These are phyloP conservation scores for Drosophila tani DNA, from an alignment of 1,140 invertebrate genomes.

Conservation along the genomic window DNA sequence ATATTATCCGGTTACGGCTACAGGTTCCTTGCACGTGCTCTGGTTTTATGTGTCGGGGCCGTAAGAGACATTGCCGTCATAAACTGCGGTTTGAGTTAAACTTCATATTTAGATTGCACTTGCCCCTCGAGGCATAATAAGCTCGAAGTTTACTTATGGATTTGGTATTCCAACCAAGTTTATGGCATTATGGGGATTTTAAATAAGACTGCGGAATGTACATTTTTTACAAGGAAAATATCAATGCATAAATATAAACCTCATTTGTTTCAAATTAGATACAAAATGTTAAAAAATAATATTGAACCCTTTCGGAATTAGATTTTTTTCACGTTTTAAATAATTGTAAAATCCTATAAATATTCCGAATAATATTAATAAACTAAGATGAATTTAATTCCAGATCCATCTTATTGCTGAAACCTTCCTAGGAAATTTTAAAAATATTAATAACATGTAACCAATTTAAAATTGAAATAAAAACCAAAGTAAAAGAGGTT, in stretches of 20 bases:
- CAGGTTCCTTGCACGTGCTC: constrained; percentile 42
- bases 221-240: background rate
- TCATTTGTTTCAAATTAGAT: background rate
- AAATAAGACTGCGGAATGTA: constrained; percentile 4
- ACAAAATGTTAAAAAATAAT: background rate
- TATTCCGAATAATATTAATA: too few relatives aligned
- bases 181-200: background rate
- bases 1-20: constrained; percentile 50
- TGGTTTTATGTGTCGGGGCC: constrained; percentile 36
- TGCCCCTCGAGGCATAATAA: constrained; percentile 5
- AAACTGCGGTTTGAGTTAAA: constrained; percentile 40
- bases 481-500: background rate
- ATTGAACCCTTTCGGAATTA: too few relatives aligned
- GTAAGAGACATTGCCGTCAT: constrained; percentile 35
- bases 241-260: background rate
- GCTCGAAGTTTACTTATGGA: background rate
- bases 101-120: constrained; percentile 41
- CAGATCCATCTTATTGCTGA: too few relatives aligned
- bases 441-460: background rate
- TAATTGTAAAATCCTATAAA: too few relatives aligned
- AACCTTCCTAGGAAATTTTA: background rate
- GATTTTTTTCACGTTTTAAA: too few relatives aligned
- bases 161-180: background rate
- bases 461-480: background rate
- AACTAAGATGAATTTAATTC: too few relatives aligned